phyloP scores from a whole-genome alignment of 2,888 invertebrate species.

The Microplitis manilae region DNA sequence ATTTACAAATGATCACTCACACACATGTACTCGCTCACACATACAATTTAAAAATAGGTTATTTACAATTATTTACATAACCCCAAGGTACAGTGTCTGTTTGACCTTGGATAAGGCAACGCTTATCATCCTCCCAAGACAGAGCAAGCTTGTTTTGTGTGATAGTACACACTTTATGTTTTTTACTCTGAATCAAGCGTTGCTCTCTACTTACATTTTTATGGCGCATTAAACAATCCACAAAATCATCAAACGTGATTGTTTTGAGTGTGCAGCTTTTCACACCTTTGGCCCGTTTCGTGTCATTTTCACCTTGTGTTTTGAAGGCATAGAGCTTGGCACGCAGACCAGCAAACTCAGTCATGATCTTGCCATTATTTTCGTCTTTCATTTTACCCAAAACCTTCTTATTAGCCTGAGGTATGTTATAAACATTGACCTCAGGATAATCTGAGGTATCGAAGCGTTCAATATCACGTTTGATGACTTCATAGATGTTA shows the following conservation, averaged over 20 bases:
- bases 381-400: conserved; percentile 33
- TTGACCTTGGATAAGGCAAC: conserved; percentile 10
- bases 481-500: no score
- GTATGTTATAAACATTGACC: conserved; percentile 43
- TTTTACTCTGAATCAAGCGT: conserved; percentile 30
- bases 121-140: conserved; percentile 38
- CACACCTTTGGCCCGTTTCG: background rate
- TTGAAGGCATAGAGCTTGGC: conserved; percentile 29
- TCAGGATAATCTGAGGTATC: conserved; percentile 40
- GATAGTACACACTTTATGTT: conserved; percentile 23
- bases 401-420: conserved; percentile 40
- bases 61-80: background rate
- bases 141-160: conserved; percentile 41
- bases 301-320: background rate
- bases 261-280: background rate
- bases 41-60: background rate
- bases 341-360: conserved; percentile 22
- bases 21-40: background rate
- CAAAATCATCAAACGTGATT: conserved; percentile 33
- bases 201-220: background rate
- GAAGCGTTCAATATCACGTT: no score
- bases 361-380: conserved; percentile 35
- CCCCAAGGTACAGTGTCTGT: conserved; percentile 42
- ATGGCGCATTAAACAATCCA: conserved; percentile 17
- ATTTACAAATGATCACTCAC: background rate